Evolutionary conservation across 2,797 vertebrate genomes (phyloP).

Genomic region (Liasis olivaceus): DNA sequence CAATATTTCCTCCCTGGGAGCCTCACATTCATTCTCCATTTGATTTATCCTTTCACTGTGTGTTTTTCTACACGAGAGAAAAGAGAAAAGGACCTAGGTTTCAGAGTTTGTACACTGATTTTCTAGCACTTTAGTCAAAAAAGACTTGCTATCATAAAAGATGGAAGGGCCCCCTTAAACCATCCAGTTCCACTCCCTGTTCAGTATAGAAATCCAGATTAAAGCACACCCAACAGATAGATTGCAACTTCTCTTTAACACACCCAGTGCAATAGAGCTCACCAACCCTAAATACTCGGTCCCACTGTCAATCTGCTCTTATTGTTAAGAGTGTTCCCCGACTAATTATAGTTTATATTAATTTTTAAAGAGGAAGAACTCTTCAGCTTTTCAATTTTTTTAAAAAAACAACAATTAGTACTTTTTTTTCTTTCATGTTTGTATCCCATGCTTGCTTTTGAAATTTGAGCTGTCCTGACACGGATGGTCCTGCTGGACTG

Average conservation of each 20-base stretch:
- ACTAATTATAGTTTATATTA: constrained; percentile 22
- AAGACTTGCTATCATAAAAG: not conserved
- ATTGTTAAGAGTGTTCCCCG: not conserved
- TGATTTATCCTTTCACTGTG: not conserved
- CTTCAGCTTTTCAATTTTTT: not conserved
- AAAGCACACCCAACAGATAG: not conserved
- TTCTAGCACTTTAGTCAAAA: constrained; percentile 24
- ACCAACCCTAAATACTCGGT: not conserved
- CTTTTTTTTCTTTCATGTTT: not conserved
- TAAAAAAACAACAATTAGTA: not conserved
- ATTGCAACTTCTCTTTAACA: not conserved
- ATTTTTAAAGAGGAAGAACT: not conserved
- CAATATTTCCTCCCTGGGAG: not conserved
- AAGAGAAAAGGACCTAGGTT: not conserved
- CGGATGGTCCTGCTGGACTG: not conserved
- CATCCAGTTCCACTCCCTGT: not conserved
- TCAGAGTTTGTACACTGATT: not conserved
- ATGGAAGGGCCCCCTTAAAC: not conserved
- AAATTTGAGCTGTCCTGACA: not conserved
- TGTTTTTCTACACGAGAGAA: not conserved
- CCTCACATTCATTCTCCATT: not conserved
- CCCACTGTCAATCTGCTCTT: not conserved
- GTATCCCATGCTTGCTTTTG: not conserved
- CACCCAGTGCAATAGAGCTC: not conserved
- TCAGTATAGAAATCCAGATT: not conserved